Base-by-base conservation (phyloP, 2,888 invertebrate genomes). In the Spatulosminthurus flaviceps region DNA sequence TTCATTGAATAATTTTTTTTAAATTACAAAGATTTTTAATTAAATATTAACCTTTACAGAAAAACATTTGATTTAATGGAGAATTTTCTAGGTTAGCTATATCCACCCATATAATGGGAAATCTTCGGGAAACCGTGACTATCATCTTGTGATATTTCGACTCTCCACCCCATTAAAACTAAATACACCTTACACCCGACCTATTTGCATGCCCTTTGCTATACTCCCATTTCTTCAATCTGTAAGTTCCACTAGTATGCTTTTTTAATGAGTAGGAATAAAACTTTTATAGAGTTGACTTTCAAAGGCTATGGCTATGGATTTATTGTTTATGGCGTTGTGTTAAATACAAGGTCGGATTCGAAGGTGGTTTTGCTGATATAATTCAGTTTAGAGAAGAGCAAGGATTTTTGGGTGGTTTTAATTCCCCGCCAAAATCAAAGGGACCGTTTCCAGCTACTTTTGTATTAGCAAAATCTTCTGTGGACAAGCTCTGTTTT, bases 131-230 rank as follows among this genome's bases (percentile, higher is more conserved):
- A 80, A 81, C 24, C 79, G 78, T 26, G 82, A 82, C 29, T 82
- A 80, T 64, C 82, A 83, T 70, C 82, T 83, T 66, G 82, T 81
- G 13, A 51, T 83, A 1, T 42, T 83, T 0, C 83, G 82, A 41
- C 64, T 83, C 41, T 81, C 81, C 71, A 82, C 80, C 26, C 80
- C 82, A 1, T 75, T 83, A 19, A 80, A 82, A 28, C 81, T 83
- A 41, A 71, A 79, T 9, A 77, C 82, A 22, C 81, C 83, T 0
- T 81, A 77, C 24, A 81, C 82, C 11, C 70, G 72, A 11, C 81
- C 82, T 4, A 64, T 81, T 28, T 83, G 83, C 24, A 51, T 81
- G 1, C 76, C 75, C 0, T 74, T 60, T 24, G 51, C 43, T n/a
- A 22, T 73, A n/a, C 51, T 73, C 7, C 73, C 73, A 28, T 24